Conservation (phyloP, 2,888 invertebrate genomes). For the Megaustenia siamemsis region DNA sequence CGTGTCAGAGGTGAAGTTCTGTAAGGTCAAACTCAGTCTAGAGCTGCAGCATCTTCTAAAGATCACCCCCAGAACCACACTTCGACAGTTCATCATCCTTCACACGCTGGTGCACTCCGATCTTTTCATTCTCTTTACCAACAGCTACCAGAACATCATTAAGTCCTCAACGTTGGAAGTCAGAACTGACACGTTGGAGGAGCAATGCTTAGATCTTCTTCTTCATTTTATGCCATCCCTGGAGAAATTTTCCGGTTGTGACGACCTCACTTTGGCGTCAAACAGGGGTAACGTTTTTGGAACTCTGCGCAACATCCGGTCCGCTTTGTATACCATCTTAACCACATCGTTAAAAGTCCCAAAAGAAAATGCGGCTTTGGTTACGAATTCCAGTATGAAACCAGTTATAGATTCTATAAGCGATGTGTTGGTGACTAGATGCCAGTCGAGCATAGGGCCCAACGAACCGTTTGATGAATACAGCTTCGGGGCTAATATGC, state of each 20-base stretch:
- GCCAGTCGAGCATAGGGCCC: conserved; percentile 36
- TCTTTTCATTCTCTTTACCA: conserved; percentile 61
- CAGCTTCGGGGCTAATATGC: conserved; percentile 54
- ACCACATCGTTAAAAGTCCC: conserved; percentile 48
- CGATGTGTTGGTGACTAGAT: conserved; percentile 28
- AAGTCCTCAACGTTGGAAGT: background rate
- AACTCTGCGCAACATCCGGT: conserved; percentile 43
- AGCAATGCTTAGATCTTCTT: conserved; percentile 53
- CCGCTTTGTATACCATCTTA: conserved; percentile 47
- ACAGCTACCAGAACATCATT: conserved; percentile 33
- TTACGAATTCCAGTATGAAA: conserved; percentile 56
- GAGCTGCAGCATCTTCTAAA: conserved; percentile 58
- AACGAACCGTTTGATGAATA: conserved; percentile 54
- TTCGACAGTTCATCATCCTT: conserved; percentile 64
- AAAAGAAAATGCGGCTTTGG: conserved; percentile 47
- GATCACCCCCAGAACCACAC: conserved; percentile 55
- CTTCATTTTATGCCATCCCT: conserved; percentile 54
- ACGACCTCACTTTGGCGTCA: conserved; percentile 28
- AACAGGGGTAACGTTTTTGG: conserved; percentile 34
- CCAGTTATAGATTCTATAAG: conserved; percentile 39
- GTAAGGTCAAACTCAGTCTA: conserved; percentile 53
- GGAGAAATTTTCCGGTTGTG: conserved; percentile 50
- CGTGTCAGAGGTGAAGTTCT: conserved; percentile 52
- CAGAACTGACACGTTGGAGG: conserved; percentile 37
- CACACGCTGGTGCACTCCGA: conserved; percentile 63